Base-by-base conservation (phyloP, 2,888 invertebrate species). In the Aspidapion aeneum region DNA sequence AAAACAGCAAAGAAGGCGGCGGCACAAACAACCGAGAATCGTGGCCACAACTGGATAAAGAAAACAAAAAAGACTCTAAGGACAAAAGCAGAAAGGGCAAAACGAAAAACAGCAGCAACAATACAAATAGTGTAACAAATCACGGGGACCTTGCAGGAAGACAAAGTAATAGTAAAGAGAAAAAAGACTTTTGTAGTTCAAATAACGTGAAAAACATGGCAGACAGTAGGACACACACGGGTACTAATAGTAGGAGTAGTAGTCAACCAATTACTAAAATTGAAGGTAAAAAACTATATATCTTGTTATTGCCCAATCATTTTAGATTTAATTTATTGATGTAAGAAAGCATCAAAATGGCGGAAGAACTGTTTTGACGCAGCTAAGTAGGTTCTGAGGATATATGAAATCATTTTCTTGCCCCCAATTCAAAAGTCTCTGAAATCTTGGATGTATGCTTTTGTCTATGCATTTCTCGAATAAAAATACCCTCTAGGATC, bases 41-140 rank as follows among this genome's bases (percentile, higher is more conserved):
- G 76, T 77, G 79, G 74, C 77, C 79, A 49, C 74, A 78, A 67
- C 70, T 77, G 63, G 75, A 74, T 64, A 63, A 69, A 55, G 75
- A 76, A 20, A 74, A 35, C 35, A 75, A 66, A 67, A 72, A 72
- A 64, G 63, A 68, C 56, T 69, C 74, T 52, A 79, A 70, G 72
- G 74, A 72, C 68, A 77, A 71, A 74, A 79, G 66, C 74, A 81
- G 74, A 77, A 74, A 73, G 58, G 68, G 66, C 9, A 74, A 74
- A 63, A 68, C 68, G 62, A 73, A 69, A 63, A 71, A 69, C 48
- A 66, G 66, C 49, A 66, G 63, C 52, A 35, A 35, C 35, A 12
- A 12, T 35, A 3, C 35, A 3, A 35, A 35, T 35, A 35, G 12
- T 12, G 35, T 7, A 3, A 69, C 67, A 18, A n/a, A n/a, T n/a